Base-by-base conservation (phyloP, 2,888 invertebrate genomes). In the Lycia hirtaria region DNA sequence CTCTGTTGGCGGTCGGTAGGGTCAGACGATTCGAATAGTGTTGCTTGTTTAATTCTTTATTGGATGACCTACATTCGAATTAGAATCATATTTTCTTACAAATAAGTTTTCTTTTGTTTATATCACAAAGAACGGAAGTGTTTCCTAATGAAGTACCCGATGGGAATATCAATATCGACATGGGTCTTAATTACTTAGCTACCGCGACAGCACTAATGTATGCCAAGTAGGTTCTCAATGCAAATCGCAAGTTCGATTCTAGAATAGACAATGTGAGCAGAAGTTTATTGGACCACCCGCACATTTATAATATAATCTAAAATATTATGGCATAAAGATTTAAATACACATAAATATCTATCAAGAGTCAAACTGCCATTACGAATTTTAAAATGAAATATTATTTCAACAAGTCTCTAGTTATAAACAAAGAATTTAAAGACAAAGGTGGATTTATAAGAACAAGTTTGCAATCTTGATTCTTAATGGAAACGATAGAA, bases 201-300 rank as follows among this genome's bases (percentile, higher is more conserved):
- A 78, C 76, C 75, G 79, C 79, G 78, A 80, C 76, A 74, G 74
- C 78, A 80, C 82, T 89, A 88, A 90, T 88, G 80, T 89, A 88
- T 88, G 88, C 89, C 74, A 79, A 83, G 84, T 88, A 77, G 84
- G 83, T 85, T 81, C 83, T 83, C 83, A 83, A 91, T 90, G 92
- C 87, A 91, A 92, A 92, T 91, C 82, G 85, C 85, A 83, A 88
- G 88, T 89, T 89, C 90, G 89, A 88, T 89, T 80, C 86, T 82
- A 83, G 90, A 91, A 92, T 92, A 90, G 87, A 87, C 88, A 91
- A 90, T 91, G 88, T 75, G 87, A 84, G 65, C 72, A 73, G 74
- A 80, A 82, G 79, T 88, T 88, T 88, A 89, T 87, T 78, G 81
- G 92, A 89, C 90, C 91, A 91, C 90, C 89, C 89, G 85, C 83